Percentiles rank a stretch among this genome's conserved stretches.
These are phyloP conservation scores for Pristionchus japonicus DNA, from an alignment of 2,888 invertebrate species.

Conservation along the genomic window DNA sequence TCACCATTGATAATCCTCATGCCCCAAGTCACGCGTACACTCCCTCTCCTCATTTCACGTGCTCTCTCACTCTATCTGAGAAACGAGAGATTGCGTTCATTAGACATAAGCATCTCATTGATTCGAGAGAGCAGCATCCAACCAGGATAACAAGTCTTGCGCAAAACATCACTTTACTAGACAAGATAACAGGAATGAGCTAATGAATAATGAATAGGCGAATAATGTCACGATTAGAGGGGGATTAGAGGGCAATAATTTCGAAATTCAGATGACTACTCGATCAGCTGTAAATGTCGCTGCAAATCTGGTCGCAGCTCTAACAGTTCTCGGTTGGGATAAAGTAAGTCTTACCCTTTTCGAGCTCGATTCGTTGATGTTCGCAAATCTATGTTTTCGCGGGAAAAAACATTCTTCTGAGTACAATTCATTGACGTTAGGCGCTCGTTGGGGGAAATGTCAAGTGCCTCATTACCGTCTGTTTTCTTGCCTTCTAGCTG, in stretches of 20 bases:
- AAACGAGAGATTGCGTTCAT: neutral
- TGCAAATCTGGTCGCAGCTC: neutral
- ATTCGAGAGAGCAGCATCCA: neutral
- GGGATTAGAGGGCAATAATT: neutral
- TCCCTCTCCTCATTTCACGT: neutral
- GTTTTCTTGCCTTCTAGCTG: neutral
- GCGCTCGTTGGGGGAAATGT: too few relatives aligned
- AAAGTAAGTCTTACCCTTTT: slow-evolving; percentile 23
- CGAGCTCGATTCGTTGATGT: too few relatives aligned
- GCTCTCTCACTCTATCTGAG: neutral
- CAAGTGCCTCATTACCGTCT: neutral
- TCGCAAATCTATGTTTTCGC: too few relatives aligned
- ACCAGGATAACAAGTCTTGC: neutral
- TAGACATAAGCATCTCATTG: neutral
- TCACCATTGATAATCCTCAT: neutral
- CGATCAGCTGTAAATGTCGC: slow-evolving; percentile 12
- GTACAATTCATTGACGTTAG: too few relatives aligned
- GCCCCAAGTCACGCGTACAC: neutral
- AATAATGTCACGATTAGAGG: too few relatives aligned
- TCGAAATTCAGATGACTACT: slow-evolving; percentile 15
- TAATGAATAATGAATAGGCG: neutral
- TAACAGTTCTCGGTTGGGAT: slow-evolving; percentile 15
- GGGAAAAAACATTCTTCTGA: too few relatives aligned
- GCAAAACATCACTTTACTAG: neutral
- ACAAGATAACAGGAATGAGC: neutral